Evolutionary conservation across 2,888 invertebrate genomes (phyloP), one percentile per base, ranked within the genome.

Genomic region (Osmoderma eremita): DNA sequence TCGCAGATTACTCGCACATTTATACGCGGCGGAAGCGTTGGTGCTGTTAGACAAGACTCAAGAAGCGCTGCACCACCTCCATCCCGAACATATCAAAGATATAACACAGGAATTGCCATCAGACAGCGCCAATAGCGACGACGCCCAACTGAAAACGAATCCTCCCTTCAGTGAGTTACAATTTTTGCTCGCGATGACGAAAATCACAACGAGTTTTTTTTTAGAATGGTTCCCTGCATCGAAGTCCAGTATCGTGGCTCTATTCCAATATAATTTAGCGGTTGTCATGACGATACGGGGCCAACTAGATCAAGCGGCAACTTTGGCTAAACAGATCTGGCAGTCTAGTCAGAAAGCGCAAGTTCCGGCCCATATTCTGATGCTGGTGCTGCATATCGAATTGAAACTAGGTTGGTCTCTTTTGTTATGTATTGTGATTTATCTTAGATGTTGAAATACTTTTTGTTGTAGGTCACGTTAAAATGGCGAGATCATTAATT

Each of bases 11-110:
- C 85, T 97, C 75, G 95, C 91, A 0, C 93, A 94, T 80, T 87
- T 97, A 75, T 97, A 97, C 81, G 91, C 93, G 58, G 95, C 95
- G 0, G 96, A 97, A 83, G 91, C 95, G 22, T 84, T 94, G 10
- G 90, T 96, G 62, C 88, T 91, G 75, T 83, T 94, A 78, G 93
- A 96, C 78, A 88, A 90, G 82, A 89, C 94, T 71, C 84, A 88
- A 0, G 95, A 96, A 80, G 96, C 96, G 0, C 86, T 94, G 10
- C 89, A 92, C 66, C 91, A 94, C 81, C 84, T 97, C 56, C 92
- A 94, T 75, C 91, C 91, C 1, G 90, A 91, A 56, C 88, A 89
- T 80, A 87, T 93, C 24, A 84, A 83, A 64, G 85, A 88, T 73
- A 78, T 89, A 53, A 79, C 78, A 68, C 83, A 84, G 62, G 81